Base-by-base conservation (phyloP, 2,797 vertebrate species). In the Enteromius argenteus region DNA sequence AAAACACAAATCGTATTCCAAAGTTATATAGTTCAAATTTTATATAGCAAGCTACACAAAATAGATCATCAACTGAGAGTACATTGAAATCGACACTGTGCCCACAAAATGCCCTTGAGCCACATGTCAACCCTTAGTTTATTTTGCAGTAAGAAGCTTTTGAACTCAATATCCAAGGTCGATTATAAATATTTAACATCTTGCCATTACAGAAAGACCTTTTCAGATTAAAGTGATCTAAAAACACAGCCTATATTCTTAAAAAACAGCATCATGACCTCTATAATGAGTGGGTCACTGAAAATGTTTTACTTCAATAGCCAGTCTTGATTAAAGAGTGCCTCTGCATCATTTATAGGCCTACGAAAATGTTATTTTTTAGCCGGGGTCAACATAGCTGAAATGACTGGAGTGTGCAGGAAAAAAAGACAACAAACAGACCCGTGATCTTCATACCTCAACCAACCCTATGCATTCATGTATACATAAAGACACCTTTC, bases 401-500 rank as follows among this genome's bases (percentile, higher is more conserved):
- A 81, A 80, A 85, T 68, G n/a, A 81, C 37, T 76, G 19, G 30
- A 76, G 53, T 58, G 27, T 68, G 69, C 44, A 21, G 5, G 71
- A 79, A 58, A 80, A 66, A 66, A 74, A 85, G 44, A 85, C 32
- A 84, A 13, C 60, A 67, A 7, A 67, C n/a, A 73, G 49, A 23
- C 69, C 74, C 14, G 30, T 32, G 42, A 77, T 73, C 64, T 56
- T 42, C 60, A 68, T 69, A 69, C 78, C 39, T 67, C 7, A 64
- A 42, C 4, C 73, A 53, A 83, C 73, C 30, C 67, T 86, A 68
- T 76, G 46, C 51, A 84, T 86, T 82, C 82, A 74, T 51, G 9
- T 44, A 80, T 27, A 49, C 37, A 77, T 84, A 81, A 68, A 84
- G 84, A 68, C 76, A 86, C 88, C 79, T 86, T 85, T 89, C 86